Conservation (phyloP, 2,797 vertebrate genomes). For the Myoxocephalus aenaeus region DNA sequence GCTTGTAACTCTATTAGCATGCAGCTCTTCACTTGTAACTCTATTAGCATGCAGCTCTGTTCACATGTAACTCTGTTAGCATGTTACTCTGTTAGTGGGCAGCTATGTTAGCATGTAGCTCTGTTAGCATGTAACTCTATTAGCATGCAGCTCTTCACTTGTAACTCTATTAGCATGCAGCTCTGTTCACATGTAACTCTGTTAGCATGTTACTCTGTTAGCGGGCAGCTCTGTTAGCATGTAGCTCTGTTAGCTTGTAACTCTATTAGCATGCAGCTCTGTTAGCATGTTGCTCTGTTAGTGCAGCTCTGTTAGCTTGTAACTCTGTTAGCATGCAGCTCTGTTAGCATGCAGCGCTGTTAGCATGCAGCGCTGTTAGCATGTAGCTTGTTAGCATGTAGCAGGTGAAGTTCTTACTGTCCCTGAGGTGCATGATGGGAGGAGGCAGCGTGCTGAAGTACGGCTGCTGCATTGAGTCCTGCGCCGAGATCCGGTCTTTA, state of each 20-base stretch:
- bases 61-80: background rate
- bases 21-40: background rate
- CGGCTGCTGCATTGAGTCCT: slow-evolving; percentile 82
- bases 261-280: too few relatives aligned
- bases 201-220: background rate
- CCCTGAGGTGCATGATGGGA: slow-evolving; percentile 85
- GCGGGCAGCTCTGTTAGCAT: background rate
- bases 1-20: background rate
- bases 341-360: background rate
- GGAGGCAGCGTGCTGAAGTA: slow-evolving; percentile 90
- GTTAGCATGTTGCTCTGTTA: background rate
- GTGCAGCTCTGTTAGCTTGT: background rate
- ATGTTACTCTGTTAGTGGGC: background rate
- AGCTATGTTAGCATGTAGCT: background rate
- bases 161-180: background rate
- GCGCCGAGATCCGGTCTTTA: slow-evolving; percentile 81
- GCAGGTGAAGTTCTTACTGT: slow-evolving; percentile 79
- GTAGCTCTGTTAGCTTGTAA: background rate
- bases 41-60: background rate
- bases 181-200: background rate
- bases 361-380: too few relatives aligned
- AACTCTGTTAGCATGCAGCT: background rate
- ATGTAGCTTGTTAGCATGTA: background rate
- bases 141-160: too few relatives aligned
- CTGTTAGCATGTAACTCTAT: background rate